Evolutionary conservation across 2,113 vertebrate species (phyloP), one percentile per base, ranked within the genome.

Genomic region (Pionites leucogaster): DNA sequence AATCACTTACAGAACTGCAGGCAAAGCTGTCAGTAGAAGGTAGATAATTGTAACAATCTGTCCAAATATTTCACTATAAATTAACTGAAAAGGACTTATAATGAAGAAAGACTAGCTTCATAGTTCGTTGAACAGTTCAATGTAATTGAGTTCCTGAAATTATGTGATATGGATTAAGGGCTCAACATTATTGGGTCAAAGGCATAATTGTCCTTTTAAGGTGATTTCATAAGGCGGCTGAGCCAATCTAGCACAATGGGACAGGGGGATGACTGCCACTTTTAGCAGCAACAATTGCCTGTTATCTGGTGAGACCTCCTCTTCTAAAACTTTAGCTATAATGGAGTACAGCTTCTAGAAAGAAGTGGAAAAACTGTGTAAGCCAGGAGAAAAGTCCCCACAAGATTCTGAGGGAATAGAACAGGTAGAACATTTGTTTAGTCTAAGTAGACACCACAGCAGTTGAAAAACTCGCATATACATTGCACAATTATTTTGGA

Each of bases 11-110:
- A 88, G 49, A 72, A 29, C 52, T 88, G 41, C 33, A 90, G 47
- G 5, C n/a, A 77, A 69, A 80, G 41, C 24, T 70, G 46, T 57
- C 17, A 35, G 44, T 59, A 59, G 46, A 83, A 86, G 46, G 50
- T 7, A 81, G 88, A 68, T 82, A 94, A 95, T 93, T 88, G 46
- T 81, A 86, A 90, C 80, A 95, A 82, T 67, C 86, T 96, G 91
- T 95, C 68, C 59, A 96, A 92, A 96, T 83, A 93, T 83, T 94
- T 94, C 90, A 88, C 29, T 74, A 44, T 71, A 64, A 89, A 92
- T 78, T 87, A 92, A 53, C 46, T 81, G 60, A 69, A 90, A 92
- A 90, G 8, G 10, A 75, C 7, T 64, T 88, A 39, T 53, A 82
- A 95, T 92, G 68, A 84, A 81, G 50, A 92, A 93, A 67, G 88